phyloP scores from a whole-genome alignment of 2,113 vertebrate genomes.

The Verasper variegatus region DNA sequence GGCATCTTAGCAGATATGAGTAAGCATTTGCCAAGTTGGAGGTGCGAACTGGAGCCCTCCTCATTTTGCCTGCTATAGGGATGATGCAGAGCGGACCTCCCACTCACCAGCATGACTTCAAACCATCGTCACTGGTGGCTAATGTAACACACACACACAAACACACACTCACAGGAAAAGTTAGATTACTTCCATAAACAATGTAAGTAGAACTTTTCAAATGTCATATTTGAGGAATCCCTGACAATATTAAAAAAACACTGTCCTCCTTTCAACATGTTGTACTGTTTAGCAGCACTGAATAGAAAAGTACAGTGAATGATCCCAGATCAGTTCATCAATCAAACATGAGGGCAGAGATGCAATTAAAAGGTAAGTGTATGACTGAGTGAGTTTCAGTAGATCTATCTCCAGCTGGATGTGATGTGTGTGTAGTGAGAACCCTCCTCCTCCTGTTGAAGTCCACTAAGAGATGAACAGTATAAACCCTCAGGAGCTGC shows the following conservation, averaged over 20 bases:
- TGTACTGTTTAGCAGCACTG: background rate
- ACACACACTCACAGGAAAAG: background rate
- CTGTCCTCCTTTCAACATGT: background rate
- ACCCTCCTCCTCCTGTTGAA: background rate
- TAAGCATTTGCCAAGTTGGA: slow-evolving; percentile 68
- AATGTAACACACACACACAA: slow-evolving; percentile 27
- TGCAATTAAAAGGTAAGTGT: slow-evolving; percentile 21
- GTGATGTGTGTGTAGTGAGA: slow-evolving; percentile 1
- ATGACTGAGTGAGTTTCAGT: slow-evolving; percentile 29
- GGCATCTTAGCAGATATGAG: slow-evolving; percentile 74
- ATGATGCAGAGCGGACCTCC: slow-evolving; percentile 45
- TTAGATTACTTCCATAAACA: background rate
- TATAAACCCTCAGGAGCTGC: background rate
- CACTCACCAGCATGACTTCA: slow-evolving; percentile 54
- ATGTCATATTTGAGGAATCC: no score
- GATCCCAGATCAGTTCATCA: slow-evolving; percentile 15
- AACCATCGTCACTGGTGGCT: slow-evolving; percentile 38
- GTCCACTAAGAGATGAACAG: background rate
- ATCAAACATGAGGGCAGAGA: background rate
- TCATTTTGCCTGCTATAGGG: slow-evolving; percentile 32
- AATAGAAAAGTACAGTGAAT: background rate
- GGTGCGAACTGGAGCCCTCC: slow-evolving; percentile 61
- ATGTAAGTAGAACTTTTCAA: background rate
- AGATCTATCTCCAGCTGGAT: slow-evolving; percentile 8
- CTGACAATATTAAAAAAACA: background rate